Evolutionary conservation across 2,113 vertebrate genomes (phyloP).

Genomic region (pig (Sus scrofa)): DNA sequence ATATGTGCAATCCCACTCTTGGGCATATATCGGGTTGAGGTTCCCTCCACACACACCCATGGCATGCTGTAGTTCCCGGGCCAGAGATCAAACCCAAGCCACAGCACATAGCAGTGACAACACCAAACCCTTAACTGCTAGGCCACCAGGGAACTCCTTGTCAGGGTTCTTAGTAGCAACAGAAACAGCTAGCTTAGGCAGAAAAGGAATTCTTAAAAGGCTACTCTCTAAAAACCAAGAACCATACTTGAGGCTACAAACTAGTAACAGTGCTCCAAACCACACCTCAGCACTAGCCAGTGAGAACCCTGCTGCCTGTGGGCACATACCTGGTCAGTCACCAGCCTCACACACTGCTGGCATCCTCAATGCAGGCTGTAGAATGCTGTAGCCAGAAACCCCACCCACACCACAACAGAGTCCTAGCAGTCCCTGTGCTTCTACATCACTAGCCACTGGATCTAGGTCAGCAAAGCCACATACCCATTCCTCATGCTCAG

Average conservation of each 20-base stretch:
- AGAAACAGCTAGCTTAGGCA: background rate
- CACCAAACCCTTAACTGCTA: no score
- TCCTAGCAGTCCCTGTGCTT: background rate
- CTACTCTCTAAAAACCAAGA: background rate
- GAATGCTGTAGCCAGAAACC: background rate
- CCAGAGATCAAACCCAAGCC: no score
- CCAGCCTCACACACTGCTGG: background rate
- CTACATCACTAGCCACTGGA: background rate
- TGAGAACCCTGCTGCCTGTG: background rate
- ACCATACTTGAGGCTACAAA: background rate
- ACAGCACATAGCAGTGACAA: no score
- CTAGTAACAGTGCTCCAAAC: background rate
- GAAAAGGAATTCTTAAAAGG: background rate
- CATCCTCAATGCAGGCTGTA: background rate
- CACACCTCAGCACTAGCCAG: background rate
- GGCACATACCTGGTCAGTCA: background rate
- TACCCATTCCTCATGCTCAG: background rate
- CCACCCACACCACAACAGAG: background rate
- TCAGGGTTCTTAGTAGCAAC: background rate
- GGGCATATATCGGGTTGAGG: no score
- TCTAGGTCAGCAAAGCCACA: background rate
- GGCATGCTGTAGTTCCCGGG: no score
- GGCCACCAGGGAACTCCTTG: no score
- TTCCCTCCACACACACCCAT: no score
- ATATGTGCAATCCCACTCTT: no score